Evolutionary conservation across 1,140 invertebrate species (phyloP).

Genomic region (Cylas formicarius): DNA sequence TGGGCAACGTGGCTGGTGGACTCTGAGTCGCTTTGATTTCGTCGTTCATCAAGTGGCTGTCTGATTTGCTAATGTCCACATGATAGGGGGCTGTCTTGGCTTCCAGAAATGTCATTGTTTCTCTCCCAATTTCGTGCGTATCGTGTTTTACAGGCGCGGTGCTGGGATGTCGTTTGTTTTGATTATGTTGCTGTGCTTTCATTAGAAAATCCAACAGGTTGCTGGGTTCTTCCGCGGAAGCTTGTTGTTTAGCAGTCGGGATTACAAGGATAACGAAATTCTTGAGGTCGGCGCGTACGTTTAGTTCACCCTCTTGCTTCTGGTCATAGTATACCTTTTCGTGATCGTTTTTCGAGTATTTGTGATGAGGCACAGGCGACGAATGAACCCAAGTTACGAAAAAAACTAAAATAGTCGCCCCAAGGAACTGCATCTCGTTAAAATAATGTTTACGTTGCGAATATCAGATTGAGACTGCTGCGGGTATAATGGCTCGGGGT

Average conservation of each 20-base stretch:
- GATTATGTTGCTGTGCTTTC: constrained; percentile 28
- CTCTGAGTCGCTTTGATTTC: constrained; percentile 16
- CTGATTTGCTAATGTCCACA: constrained; percentile 37
- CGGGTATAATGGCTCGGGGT: no score
- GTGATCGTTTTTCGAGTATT: constrained; percentile 8
- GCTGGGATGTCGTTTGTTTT: constrained; percentile 1
- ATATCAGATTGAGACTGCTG: no score
- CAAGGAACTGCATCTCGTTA: no score
- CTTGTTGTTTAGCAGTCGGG: constrained; percentile 39
- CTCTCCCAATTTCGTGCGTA: constrained; percentile 15
- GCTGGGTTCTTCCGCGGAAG: constrained; percentile 22
- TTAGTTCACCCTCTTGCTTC: constrained; percentile 44
- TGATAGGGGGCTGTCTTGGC: constrained; percentile 41
- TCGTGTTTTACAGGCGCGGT: constrained; percentile 9
- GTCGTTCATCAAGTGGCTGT: constrained; percentile 17
- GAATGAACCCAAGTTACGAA: no score
- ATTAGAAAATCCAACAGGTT: constrained; percentile 42
- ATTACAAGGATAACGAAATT: constrained; percentile 56
- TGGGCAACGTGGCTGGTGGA: constrained; percentile 26
- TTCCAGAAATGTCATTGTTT: constrained; percentile 38
- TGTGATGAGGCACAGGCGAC: constrained; percentile 15
- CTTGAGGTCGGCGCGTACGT: constrained; percentile 55
- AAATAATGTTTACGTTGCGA: no score
- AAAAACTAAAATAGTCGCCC: no score
- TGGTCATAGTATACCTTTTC: constrained; percentile 27